phyloP scores from a whole-genome alignment of 1,140 invertebrate genomes.

The Hesperophylax magnus region DNA sequence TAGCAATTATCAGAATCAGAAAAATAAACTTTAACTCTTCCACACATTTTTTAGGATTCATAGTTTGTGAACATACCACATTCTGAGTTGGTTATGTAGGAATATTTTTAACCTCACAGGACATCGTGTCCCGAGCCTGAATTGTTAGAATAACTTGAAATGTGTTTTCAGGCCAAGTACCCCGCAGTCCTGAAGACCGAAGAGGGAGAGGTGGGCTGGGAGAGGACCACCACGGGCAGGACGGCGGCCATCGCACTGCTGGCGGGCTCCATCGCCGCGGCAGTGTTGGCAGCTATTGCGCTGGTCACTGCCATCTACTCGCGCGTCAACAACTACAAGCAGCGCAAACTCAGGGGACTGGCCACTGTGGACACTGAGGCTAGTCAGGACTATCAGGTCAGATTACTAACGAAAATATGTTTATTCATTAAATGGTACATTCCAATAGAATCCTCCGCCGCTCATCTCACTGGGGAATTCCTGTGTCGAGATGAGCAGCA shows the following conservation, averaged over 20 bases:
- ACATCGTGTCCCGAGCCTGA: no score
- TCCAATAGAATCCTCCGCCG: no score
- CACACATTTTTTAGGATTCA: no score
- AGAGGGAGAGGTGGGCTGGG: conserved; percentile 57
- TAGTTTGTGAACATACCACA: no score
- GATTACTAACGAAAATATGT: neutral
- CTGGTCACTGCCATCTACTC: conserved; percentile 77
- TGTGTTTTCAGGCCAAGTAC: conserved; percentile 69
- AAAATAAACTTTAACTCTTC: no score
- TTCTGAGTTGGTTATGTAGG: no score
- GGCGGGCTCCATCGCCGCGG: conserved; percentile 71
- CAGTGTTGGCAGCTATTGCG: conserved; percentile 77
- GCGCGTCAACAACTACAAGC: conserved; percentile 79
- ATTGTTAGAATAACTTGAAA: no score
- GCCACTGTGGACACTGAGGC: conserved; percentile 87
- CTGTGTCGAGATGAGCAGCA: no score
- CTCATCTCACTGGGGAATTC: no score
- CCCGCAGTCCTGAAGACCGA: conserved; percentile 69
- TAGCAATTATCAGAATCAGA: no score
- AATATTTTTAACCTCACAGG: no score
- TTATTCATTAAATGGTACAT: no score
- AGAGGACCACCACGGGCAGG: conserved; percentile 12
- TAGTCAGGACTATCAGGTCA: conserved; percentile 92
- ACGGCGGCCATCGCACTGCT: conserved; percentile 61
- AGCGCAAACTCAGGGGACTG: conserved; percentile 80